phyloP scores from a whole-genome alignment of 2,113 vertebrate genomes.

The Thunnus maccoyii region DNA sequence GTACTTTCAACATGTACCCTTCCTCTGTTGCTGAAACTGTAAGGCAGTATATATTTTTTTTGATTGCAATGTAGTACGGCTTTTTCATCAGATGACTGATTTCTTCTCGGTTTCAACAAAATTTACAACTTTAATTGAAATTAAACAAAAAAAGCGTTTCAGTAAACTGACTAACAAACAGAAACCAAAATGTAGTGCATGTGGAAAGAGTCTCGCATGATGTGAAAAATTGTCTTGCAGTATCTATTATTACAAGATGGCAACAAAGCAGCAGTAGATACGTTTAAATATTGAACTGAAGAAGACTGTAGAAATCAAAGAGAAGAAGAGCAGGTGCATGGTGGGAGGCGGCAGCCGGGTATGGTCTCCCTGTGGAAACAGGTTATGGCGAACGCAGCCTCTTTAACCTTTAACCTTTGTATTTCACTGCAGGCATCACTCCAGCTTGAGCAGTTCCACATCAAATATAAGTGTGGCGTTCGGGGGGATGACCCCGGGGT shows the following conservation, averaged over 20 bases:
- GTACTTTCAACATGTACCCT: constrained; percentile 83
- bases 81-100: constrained; percentile 55
- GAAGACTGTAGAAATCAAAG: constrained; percentile 66
- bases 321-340: constrained; percentile 48
- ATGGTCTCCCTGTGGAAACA: constrained; percentile 60
- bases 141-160: constrained; percentile 69
- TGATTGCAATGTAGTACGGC: constrained; percentile 56
- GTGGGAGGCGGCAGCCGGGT: constrained; percentile 69
- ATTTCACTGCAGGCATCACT: constrained; percentile 87
- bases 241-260: constrained; percentile 69
- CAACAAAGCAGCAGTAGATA: constrained; percentile 79
- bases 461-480: constrained; percentile 98
- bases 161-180: constrained; percentile 40
- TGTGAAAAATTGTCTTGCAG: constrained; percentile 54
- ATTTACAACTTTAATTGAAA: constrained; percentile 85
- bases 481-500: constrained; percentile 97
- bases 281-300: constrained; percentile 72
- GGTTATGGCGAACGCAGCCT: constrained; percentile 49
- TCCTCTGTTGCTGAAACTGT: constrained; percentile 85
- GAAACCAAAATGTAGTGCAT: constrained; percentile 59
- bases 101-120: constrained; percentile 82
- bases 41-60: constrained; percentile 86
- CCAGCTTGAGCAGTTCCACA: constrained; percentile 97
- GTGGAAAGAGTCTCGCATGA: constrained; percentile 39
- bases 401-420: constrained; percentile 27